phyloP scores from a whole-genome alignment of 2,113 vertebrate species.

The Calyptomena viridis region DNA sequence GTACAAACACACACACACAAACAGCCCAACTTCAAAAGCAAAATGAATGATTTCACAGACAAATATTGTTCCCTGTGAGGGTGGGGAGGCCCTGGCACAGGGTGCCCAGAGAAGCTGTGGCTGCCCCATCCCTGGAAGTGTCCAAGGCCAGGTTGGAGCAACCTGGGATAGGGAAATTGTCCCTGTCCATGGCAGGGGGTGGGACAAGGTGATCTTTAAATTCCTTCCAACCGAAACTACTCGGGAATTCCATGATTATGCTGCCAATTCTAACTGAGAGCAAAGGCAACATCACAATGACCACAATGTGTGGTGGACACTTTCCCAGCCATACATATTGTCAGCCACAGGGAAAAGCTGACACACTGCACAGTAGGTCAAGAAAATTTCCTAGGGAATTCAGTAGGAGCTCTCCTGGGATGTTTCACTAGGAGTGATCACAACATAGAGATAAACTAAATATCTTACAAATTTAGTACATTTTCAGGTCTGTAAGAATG shows the following conservation, averaged over 20 bases:
- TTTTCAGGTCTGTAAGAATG: neutral
- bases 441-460: neutral
- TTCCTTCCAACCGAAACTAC: neutral
- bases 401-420: neutral
- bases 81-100: neutral
- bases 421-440: neutral
- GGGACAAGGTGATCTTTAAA: neutral
- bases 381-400: neutral
- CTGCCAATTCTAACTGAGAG: neutral
- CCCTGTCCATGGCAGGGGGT: neutral
- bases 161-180: neutral
- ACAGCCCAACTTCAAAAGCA: neutral
- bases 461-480: neutral
- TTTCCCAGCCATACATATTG: neutral
- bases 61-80: neutral
- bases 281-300: neutral
- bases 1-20: neutral
- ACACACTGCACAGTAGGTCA: neutral
- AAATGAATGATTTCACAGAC: fast-evolving
- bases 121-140: neutral
- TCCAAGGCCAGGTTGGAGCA: neutral
- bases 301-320: neutral
- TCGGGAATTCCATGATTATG: neutral
- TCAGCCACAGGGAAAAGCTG: neutral
- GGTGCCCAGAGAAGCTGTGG: neutral